A percentile compares a stretch with the other conserved stretches of the same genome.
Conservation (phyloP, 2,888 invertebrate species). For the Hyppa rectilinea region DNA sequence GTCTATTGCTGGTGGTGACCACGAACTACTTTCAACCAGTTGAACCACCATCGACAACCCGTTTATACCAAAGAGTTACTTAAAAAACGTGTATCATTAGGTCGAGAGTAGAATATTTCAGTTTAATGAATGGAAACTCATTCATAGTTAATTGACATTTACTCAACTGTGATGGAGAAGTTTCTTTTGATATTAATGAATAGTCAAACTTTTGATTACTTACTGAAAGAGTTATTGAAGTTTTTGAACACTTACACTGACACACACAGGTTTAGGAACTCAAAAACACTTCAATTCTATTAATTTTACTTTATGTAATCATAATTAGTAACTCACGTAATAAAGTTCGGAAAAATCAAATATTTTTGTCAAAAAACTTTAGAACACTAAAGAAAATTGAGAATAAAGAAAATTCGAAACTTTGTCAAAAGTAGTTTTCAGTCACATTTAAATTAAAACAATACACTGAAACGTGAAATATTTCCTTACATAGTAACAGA, state of each 20-base stretch:
- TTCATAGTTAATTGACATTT: constrained; percentile 11
- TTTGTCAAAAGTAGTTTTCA: neutral
- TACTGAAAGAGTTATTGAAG: constrained; percentile 39
- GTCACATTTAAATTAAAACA: constrained; percentile 1
- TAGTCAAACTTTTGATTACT: constrained; percentile 38
- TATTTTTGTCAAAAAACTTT: neutral
- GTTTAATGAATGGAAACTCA: neutral
- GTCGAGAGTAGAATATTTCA: neutral
- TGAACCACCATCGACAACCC: too few species aligned
- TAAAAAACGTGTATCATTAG: neutral
- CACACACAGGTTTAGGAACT: constrained; percentile 26
- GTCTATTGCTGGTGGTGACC: neutral
- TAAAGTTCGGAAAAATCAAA: neutral
- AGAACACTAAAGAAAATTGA: constrained; percentile 1
- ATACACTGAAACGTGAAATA: neutral
- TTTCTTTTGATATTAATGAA: constrained; percentile 10
- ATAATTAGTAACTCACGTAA: neutral
- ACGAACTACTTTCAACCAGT: too few species aligned
- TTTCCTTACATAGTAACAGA: neutral
- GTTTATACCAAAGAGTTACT: neutral
- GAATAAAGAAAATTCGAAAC: constrained; percentile 1
- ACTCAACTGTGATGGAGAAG: constrained; percentile 2
- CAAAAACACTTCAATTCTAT: neutral
- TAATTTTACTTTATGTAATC: neutral
- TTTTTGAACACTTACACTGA: constrained; percentile 44